These are phyloP conservation scores for Eudasyphora cyanicolor DNA, from an alignment of 2,888 invertebrate species.

Conservation along the genomic window DNA sequence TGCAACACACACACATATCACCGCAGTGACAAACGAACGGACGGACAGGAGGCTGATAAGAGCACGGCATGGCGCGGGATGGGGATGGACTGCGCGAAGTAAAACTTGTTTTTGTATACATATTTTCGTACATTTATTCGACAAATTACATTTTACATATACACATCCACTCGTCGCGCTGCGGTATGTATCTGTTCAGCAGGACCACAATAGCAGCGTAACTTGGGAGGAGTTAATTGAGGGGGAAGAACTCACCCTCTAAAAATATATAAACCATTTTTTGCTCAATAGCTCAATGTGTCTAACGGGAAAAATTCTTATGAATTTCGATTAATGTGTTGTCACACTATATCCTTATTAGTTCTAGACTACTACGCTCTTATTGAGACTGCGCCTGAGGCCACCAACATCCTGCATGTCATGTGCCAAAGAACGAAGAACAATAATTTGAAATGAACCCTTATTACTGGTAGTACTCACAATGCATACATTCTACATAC, in stretches of 20 bases:
- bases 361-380: background rate
- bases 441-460: slow-evolving; percentile 45
- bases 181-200: slow-evolving; percentile 24
- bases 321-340: background rate
- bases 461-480: slow-evolving; percentile 41
- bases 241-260: background rate
- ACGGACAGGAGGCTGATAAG: slow-evolving; percentile 23
- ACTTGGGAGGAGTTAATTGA: background rate
- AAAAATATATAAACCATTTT: too few relatives aligned
- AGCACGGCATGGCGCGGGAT: too few relatives aligned
- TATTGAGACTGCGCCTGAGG: background rate
- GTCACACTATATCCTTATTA: background rate
- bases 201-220: slow-evolving; percentile 1
- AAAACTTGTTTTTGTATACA: slow-evolving; percentile 32
- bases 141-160: slow-evolving; percentile 14
- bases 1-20: background rate
- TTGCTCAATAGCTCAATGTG: too few relatives aligned
- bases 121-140: slow-evolving; percentile 34
- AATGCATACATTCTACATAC: background rate
- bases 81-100: slow-evolving; percentile 5
- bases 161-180: slow-evolving; percentile 10
- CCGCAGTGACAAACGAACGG: background rate
- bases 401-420: background rate
- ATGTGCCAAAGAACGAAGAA: background rate
- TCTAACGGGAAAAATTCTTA: background rate